A percentile compares a stretch with the other conserved stretches of the same genome.
These are phyloP conservation scores for Okapia johnstoni DNA, from an alignment of 2,113 vertebrate species.

Conservation along the genomic window DNA sequence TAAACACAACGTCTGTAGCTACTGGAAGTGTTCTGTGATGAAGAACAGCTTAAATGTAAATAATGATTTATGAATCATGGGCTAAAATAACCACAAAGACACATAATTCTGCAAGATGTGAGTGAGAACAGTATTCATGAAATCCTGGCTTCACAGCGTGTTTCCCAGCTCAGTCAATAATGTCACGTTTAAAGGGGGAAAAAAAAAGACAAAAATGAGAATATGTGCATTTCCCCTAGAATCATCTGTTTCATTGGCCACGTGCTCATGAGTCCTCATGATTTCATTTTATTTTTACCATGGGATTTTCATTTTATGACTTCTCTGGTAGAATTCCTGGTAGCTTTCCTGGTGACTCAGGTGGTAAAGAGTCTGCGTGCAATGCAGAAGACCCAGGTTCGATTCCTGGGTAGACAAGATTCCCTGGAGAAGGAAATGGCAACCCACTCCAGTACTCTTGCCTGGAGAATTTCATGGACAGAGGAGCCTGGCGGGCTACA, in stretches of 20 bases:
- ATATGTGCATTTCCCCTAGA: not conserved
- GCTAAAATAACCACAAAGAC: not conserved
- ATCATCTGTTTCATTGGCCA: not conserved
- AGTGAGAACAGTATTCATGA: not conserved
- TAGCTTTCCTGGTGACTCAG: not conserved
- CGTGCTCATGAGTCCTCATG: not conserved
- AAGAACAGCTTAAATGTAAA: not conserved
- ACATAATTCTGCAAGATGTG: not conserved
- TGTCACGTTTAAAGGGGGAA: not conserved
- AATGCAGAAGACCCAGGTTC: not conserved
- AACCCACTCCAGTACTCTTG: not conserved
- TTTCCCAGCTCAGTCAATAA: not conserved
- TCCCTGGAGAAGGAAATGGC: not conserved
- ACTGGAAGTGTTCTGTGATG: rapidly evolving
- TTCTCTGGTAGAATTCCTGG: not conserved
- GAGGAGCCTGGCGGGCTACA: not conserved
- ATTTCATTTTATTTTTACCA: not conserved
- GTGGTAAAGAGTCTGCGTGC: not conserved
- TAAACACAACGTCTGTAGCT: not conserved
- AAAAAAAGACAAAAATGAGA: not conserved
- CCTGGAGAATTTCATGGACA: not conserved
- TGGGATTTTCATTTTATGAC: not conserved
- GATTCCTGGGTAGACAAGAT: not conserved
- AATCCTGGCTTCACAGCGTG: not conserved
- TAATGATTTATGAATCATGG: not conserved